Evolutionary conservation across 2,797 vertebrate genomes (phyloP).

Genomic region (Leptatherina wallacei): DNA sequence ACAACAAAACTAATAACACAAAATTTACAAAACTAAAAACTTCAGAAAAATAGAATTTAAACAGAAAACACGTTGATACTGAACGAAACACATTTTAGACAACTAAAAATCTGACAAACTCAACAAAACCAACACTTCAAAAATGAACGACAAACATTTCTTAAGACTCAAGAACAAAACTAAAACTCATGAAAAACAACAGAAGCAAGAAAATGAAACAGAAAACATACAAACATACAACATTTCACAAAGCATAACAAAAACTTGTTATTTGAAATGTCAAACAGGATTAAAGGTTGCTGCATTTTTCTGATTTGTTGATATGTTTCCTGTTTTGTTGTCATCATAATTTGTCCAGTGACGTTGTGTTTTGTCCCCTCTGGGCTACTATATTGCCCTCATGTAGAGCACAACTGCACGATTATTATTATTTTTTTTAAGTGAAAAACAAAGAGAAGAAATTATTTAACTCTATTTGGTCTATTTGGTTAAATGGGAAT

Average conservation of each 20-base stretch:
- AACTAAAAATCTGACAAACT: neutral
- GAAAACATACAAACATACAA: neutral
- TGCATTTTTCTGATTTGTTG: neutral
- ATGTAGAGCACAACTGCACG: constrained; percentile 49
- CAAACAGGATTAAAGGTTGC: neutral
- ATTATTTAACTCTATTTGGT: constrained; percentile 60
- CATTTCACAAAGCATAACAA: neutral
- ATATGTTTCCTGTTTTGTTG: neutral
- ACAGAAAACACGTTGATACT: neutral
- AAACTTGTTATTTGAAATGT: neutral
- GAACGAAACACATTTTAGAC: neutral
- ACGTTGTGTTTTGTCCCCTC: constrained; percentile 1
- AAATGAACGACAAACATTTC: neutral
- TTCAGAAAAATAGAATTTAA: too few relatives aligned
- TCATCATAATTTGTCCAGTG: neutral
- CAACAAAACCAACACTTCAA: neutral
- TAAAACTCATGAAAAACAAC: neutral
- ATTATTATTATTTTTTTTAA: constrained; percentile 16
- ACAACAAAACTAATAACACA: too few relatives aligned
- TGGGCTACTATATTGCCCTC: constrained; percentile 20
- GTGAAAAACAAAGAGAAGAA: constrained; percentile 58
- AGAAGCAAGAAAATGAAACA: neutral
- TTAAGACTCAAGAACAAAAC: neutral
- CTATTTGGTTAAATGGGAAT: constrained; percentile 77
- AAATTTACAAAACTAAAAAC: too few relatives aligned